Conservation (phyloP, 2,888 invertebrate species). For the Agrilus biguttatus region DNA sequence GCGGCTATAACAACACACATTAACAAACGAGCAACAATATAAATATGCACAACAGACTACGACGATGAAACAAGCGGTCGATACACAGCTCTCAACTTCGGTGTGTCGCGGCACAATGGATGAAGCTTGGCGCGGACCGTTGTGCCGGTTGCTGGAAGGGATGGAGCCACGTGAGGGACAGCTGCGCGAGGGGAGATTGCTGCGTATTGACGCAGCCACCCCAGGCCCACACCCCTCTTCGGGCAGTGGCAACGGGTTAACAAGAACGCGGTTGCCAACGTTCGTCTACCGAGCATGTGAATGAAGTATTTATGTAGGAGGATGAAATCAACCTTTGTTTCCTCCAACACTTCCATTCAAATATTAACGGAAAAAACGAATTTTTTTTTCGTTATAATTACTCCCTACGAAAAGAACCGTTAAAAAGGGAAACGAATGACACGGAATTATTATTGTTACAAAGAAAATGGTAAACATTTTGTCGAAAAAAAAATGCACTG, state of each 20-base stretch:
- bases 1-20: slow-evolving; percentile 6
- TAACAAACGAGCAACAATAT: slow-evolving; percentile 3
- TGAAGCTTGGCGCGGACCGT: slow-evolving; percentile 13
- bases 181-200: slow-evolving; percentile 19
- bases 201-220: slow-evolving; percentile 19
- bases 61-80: slow-evolving; percentile 9
- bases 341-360: no score
- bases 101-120: slow-evolving; percentile 21
- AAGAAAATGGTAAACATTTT: no score
- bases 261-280: no score
- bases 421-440: no score
- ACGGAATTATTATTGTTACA: no score
- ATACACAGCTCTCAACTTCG: slow-evolving; percentile 8
- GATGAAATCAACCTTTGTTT: no score
- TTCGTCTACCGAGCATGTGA: no score
- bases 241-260: not conserved
- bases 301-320: no score
- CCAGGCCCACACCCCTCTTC: slow-evolving; percentile 14
- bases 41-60: not conserved
- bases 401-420: no score
- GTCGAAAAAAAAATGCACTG: no score
- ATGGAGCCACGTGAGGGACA: slow-evolving; percentile 21
- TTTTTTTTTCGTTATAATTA: no score
- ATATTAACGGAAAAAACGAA: no score
- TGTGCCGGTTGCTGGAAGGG: slow-evolving; percentile 17